Conservation (phyloP, 2,888 invertebrate genomes). For the Phortica okadai region DNA sequence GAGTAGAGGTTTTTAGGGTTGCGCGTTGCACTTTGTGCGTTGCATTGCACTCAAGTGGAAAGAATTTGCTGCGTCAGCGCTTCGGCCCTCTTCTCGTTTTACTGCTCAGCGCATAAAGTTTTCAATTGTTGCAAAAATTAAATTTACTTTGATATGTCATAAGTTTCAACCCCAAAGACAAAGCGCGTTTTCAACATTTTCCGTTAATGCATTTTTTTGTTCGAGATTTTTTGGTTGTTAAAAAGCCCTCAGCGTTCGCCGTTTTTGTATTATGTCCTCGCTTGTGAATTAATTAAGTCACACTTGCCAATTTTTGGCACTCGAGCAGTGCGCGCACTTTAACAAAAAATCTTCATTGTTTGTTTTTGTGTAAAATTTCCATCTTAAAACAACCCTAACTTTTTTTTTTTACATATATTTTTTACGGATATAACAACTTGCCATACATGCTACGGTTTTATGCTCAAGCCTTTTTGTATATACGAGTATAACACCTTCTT, state of each 20-base stretch:
- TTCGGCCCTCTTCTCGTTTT: neutral
- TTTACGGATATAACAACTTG: too few species aligned
- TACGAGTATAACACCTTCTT: constrained; percentile 17
- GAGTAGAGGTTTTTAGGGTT: neutral
- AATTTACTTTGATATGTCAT: constrained; percentile 27
- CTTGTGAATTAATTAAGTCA: constrained; percentile 33
- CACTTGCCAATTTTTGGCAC: constrained; percentile 33
- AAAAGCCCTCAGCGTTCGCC: neutral
- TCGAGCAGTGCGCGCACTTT: neutral
- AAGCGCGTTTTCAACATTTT: constrained; percentile 1
- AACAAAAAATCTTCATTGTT: too few species aligned
- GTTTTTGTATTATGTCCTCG: neutral
- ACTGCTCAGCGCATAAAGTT: neutral
- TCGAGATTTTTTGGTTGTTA: neutral
- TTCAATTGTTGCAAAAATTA: constrained; percentile 30
- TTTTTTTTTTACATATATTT: too few species aligned
- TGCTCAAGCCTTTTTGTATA: constrained; percentile 15
- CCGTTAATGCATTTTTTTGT: constrained; percentile 8
- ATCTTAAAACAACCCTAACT: neutral
- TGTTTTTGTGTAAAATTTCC: too few species aligned
- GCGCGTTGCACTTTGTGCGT: constrained; percentile 19
- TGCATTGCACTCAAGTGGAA: constrained; percentile 27
- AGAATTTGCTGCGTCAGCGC: constrained; percentile 1
- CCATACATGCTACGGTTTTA: too few species aligned
- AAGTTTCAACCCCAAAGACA: constrained; percentile 19